Evolutionary conservation across 1,140 invertebrate genomes (phyloP), one percentile per base, ranked within the genome.

Genomic region (Tenebrio molitor): DNA sequence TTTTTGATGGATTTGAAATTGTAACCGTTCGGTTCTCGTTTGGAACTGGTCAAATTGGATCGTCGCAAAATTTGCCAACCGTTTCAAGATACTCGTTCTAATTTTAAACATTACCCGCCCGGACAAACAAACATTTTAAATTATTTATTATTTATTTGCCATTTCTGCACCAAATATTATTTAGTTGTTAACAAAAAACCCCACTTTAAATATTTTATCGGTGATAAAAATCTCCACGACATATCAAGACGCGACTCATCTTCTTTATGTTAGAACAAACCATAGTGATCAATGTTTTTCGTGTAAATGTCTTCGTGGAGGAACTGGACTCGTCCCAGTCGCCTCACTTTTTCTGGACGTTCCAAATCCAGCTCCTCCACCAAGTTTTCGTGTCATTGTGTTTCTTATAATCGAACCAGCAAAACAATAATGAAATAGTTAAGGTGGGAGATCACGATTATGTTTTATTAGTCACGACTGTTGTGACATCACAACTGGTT

Each of bases 101-200:
- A n/a, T n/a, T n/a, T n/a, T n/a, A n/a, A n/a, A n/a, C n/a, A n/a
- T n/a, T n/a, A n/a, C n/a, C n/a, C n/a, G n/a, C n/a, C n/a, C n/a
- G n/a, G n/a, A n/a, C n/a, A 58, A 17, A 71, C 34, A 17, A 64
- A 39, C 41, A 67, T 63, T 46, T 65, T 71, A 29, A 4, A 29
- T 17, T 12, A 12, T 29, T 63, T 25, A 46, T 67, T 69, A 46
- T 34, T 72, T 69, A 69, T 53, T 67, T 68, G 39, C 42, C 69
- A 67, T 46, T 53, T 67, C 23, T 42, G 42, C 69, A 44, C 41
- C 41, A 68, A 70, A 70, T 70, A 64, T n/a, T n/a, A n/a, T 14
- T 67, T 67, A 67, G 64, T 44, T 23, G 17, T 23, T 50, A 25
- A 14, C 6, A n/a, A 1, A 33, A n/a, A n/a, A n/a, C n/a, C 34